Evolutionary conservation across 2,888 invertebrate genomes (phyloP), one percentile per base, ranked within the genome.

Genomic region (Hirtodrosophila duncani): DNA sequence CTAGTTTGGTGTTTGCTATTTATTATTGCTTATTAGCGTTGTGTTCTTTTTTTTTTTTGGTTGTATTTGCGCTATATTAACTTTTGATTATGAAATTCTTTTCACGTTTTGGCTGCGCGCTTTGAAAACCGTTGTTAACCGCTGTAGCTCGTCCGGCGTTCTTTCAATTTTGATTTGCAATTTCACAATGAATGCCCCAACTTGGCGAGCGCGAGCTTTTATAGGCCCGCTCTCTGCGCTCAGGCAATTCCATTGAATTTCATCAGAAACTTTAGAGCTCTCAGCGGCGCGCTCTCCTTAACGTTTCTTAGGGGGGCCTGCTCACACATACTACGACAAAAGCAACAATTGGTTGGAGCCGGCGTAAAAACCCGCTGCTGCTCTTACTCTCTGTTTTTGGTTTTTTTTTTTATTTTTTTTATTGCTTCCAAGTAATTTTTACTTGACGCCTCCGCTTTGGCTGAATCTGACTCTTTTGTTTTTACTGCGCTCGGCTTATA

Each of bases 91-190:
- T 83, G 83, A 83, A 83, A 83, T 82, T 83, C 81, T 82, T 74
- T 83, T 78, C 81, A 67, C 67, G 64, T 50, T 60, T 51, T 10
- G 24, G 34, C 50, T 53, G 46, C 52, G 46, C 75, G 49, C 55
- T 63, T 61, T 51, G 26, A 49, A 53, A 51, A 66, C 55, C 53
- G 71, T 63, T 60, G 13, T 53, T 48, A 57, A 55, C 62, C 66
- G 65, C 56, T n/a, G n/a, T n/a, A n/a, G n/a, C n/a, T 30, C 50
- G 36, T 63, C 53, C 70, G 52, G 53, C 56, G 81, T 55, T 84
- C 75, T 62, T 85, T 85, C 85, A 85, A 85, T 85, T 85, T 85
- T 85, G 85, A 85, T 71, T 83, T 69, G 61, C 60, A 74, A 85
- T 85, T 85, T 85, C 85, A 85, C 85, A 85, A 85, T 85, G 85